Percentiles rank a stretch among this genome's conserved stretches.
Conservation (phyloP, 2,797 vertebrate species). For the Acestrorhynchus altus region DNA sequence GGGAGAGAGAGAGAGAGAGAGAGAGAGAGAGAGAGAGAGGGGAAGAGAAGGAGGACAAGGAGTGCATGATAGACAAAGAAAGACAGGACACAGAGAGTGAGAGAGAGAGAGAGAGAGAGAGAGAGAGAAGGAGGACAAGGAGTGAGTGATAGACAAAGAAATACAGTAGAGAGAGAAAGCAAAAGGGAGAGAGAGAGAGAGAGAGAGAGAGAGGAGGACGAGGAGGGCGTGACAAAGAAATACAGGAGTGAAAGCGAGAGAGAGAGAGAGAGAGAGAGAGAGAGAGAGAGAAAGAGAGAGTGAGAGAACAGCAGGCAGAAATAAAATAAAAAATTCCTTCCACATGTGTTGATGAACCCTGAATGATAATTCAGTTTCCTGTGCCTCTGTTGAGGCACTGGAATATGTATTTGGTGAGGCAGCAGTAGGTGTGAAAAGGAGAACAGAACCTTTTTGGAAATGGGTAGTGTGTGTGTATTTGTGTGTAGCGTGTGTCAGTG, state of each 20-base stretch:
- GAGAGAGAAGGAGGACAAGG: too few species aligned
- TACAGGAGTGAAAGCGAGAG: constrained; percentile 49
- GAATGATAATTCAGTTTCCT: constrained; percentile 71
- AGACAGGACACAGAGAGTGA: too few species aligned
- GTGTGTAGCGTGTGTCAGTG: constrained; percentile 32
- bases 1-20: constrained; percentile 54
- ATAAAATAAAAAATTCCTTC: constrained; percentile 64
- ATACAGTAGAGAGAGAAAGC: too few species aligned
- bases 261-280: constrained; percentile 12
- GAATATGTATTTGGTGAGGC: constrained; percentile 77
- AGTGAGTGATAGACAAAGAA: too few species aligned
- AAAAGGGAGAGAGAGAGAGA: constrained; percentile 47
- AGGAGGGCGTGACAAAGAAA: constrained; percentile 58
- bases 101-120: too few species aligned
- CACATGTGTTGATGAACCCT: constrained; percentile 74
- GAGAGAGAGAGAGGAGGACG: constrained; percentile 61
- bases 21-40: constrained; percentile 56
- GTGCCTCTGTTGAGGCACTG: constrained; percentile 61
- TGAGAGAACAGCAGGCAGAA: constrained; percentile 24
- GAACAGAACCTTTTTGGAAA: constrained; percentile 39
- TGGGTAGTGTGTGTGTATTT: constrained; percentile 34
- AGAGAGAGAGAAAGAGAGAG: constrained; percentile 5
- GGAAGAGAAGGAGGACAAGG: too few species aligned
- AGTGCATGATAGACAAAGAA: too few species aligned
- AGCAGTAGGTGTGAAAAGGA: constrained; percentile 45